Percentiles rank a stretch among this genome's conserved stretches.
phyloP scores from a whole-genome alignment of 1,140 invertebrate species.

The Acromyrmex echinatior region DNA sequence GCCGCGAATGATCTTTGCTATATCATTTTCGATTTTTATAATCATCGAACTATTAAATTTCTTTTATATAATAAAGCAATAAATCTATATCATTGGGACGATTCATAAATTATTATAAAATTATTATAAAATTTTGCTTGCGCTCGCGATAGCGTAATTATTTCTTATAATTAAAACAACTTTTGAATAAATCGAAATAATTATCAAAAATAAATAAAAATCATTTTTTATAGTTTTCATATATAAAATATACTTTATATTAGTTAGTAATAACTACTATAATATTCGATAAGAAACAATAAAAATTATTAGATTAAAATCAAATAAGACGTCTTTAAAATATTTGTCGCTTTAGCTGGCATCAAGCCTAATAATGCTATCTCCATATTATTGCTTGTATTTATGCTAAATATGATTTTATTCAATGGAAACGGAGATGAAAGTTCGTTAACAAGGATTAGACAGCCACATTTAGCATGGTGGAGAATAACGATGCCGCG shows the following conservation, averaged over 20 bases:
- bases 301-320: background rate
- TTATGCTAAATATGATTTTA: conserved; percentile 19
- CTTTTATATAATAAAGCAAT: background rate
- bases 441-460: conserved; percentile 36
- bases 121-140: background rate
- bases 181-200: background rate
- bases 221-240: background rate
- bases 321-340: background rate
- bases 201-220: background rate
- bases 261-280: background rate
- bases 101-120: conserved; percentile 5
- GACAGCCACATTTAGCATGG: conserved; percentile 10
- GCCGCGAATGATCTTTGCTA: background rate
- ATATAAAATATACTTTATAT: background rate
- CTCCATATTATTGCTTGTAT: background rate
- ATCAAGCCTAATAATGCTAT: background rate
- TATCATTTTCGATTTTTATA: background rate
- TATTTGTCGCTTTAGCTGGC: background rate
- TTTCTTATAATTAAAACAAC: background rate
- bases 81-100: background rate
- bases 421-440: conserved; percentile 11
- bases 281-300: background rate
- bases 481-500: conserved; percentile 7
- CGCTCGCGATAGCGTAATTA: background rate
- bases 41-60: background rate